Conservation (phyloP, 2,888 invertebrate species). For the Hemithea aestivaria region DNA sequence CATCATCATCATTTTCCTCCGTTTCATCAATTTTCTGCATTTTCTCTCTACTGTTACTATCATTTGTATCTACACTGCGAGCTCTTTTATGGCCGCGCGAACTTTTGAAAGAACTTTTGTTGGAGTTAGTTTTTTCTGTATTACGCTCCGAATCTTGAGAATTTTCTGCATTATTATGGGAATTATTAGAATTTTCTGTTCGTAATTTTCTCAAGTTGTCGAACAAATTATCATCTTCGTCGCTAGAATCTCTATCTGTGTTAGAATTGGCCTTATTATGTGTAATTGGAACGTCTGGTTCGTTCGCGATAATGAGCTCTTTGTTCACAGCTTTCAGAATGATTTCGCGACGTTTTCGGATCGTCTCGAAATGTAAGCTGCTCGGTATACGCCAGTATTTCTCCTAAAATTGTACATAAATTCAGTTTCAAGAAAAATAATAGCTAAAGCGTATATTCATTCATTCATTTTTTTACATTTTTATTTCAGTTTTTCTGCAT, state of each 20-base stretch:
- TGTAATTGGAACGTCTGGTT: conserved; percentile 10
- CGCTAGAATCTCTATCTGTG: conserved; percentile 42
- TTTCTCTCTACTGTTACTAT: conserved; percentile 45
- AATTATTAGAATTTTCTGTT: too few species aligned
- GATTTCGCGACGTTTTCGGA: conserved; percentile 77
- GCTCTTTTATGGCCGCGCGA: conserved; percentile 48
- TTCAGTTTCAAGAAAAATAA: conserved; percentile 7
- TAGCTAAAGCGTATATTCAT: too few species aligned
- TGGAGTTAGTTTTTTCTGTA: neutral
- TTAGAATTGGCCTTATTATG: conserved; percentile 13
- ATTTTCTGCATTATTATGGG: conserved; percentile 31
- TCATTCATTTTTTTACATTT: too few species aligned
- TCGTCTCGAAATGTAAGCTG: conserved; percentile 73
- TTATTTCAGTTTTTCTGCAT: too few species aligned
- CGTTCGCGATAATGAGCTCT: conserved; percentile 50
- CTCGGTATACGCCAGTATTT: conserved; percentile 92
- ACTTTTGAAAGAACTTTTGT: conserved; percentile 8
- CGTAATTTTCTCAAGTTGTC: conserved; percentile 62
- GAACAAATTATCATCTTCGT: conserved; percentile 67
- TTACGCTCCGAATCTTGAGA: too few species aligned
- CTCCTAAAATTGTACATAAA: conserved; percentile 77
- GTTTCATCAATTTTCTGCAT: conserved; percentile 60
- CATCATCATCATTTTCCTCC: conserved; percentile 41
- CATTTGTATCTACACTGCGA: conserved; percentile 54
- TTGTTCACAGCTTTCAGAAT: conserved; percentile 78